A percentile compares a stretch with the other conserved stretches of the same genome.
These are phyloP conservation scores for Malurus splendens DNA, from an alignment of 2,797 vertebrate genomes.

Conservation along the genomic window DNA sequence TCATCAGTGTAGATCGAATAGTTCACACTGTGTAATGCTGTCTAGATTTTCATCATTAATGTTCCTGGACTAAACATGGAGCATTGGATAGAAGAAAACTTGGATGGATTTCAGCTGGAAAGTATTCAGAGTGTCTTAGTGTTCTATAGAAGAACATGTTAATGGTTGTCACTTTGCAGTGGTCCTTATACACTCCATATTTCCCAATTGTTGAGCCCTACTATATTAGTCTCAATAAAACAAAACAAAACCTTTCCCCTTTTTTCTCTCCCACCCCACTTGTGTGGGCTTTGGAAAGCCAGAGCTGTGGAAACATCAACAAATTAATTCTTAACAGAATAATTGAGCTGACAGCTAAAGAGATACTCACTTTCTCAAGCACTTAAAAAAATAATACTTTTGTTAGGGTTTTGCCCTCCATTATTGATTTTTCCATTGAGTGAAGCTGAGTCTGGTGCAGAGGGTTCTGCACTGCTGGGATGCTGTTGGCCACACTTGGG, in stretches of 20 bases:
- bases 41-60: conserved; percentile 71
- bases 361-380: neutral
- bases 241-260: neutral
- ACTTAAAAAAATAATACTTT: neutral
- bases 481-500: neutral
- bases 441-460: neutral
- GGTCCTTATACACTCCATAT: conserved; percentile 24
- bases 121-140: conserved; percentile 25
- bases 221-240: neutral
- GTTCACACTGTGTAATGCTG: conserved; percentile 64
- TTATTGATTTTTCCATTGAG: neutral
- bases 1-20: conserved; percentile 47
- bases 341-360: neutral
- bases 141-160: conserved; percentile 52
- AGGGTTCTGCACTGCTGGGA: neutral
- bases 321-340: conserved; percentile 5
- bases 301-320: neutral
- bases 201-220: neutral
- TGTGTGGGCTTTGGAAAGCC: conserved; percentile 3
- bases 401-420: neutral
- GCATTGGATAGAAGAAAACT: conserved; percentile 25
- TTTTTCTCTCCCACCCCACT: neutral
- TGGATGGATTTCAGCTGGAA: conserved; percentile 66
- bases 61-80: conserved; percentile 51
- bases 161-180: conserved; percentile 41